Percentiles rank a stretch among this genome's conserved stretches.
phyloP scores from a whole-genome alignment of 2,888 invertebrate genomes.

The Ditylenchus weischeri region DNA sequence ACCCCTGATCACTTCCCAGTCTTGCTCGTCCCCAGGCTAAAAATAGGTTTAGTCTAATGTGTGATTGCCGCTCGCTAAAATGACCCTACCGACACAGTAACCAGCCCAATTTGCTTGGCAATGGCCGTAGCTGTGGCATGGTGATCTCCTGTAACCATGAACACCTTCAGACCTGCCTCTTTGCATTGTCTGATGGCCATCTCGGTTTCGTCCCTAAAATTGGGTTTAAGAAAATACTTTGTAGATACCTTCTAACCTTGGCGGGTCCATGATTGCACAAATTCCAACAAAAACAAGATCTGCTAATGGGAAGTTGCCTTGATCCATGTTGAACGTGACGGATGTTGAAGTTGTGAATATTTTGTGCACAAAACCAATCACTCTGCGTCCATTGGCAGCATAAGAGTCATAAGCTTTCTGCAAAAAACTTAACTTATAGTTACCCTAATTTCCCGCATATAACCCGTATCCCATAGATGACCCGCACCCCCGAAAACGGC shows the following conservation, averaged over 20 bases:
- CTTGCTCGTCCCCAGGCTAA: background rate
- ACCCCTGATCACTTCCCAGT: conserved; percentile 18
- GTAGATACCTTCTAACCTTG: conserved; percentile 20
- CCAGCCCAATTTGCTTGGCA: conserved; percentile 48
- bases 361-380: conserved; percentile 46
- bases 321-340: conserved; percentile 38
- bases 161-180: conserved; percentile 50
- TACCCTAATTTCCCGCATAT: too few relatives aligned
- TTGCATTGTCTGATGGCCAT: conserved; percentile 43
- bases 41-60: too few relatives aligned
- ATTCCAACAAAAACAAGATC: conserved; percentile 44
- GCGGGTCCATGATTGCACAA: conserved; percentile 50
- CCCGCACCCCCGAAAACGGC: too few relatives aligned
- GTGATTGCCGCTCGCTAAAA: too few relatives aligned
- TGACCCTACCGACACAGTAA: conserved; percentile 13
- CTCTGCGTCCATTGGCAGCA: conserved; percentile 45
- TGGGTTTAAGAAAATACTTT: background rate
- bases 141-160: conserved; percentile 53
- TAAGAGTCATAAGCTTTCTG: conserved; percentile 46
- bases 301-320: conserved; percentile 40
- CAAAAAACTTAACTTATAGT: too few relatives aligned
- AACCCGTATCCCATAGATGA: too few relatives aligned
- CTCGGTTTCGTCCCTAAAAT: conserved; percentile 37
- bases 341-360: conserved; percentile 39
- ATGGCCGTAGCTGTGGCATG: conserved; percentile 48